phyloP scores from a whole-genome alignment of 2,888 invertebrate species.

The Hirtodrosophila confusa region DNA sequence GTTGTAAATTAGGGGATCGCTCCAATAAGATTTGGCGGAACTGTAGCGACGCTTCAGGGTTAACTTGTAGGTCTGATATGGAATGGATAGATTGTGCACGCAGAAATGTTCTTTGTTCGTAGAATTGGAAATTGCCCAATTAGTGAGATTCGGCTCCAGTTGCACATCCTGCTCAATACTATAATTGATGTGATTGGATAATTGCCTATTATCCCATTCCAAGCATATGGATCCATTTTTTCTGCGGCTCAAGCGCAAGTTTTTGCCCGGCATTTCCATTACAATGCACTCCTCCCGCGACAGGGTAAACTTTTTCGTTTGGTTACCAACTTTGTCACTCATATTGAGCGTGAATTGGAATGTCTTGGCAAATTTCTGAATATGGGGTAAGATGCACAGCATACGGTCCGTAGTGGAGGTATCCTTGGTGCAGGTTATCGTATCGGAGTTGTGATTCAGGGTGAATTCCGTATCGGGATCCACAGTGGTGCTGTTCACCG shows the following conservation, averaged over 20 bases:
- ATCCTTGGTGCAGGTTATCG: no score
- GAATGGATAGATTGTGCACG: conserved; percentile 43
- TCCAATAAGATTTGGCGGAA: conserved; percentile 86
- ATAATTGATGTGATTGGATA: accelerated
- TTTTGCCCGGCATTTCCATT: background rate
- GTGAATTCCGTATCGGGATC: no score
- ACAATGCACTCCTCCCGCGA: background rate
- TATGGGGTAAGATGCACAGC: no score
- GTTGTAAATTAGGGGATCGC: conserved; percentile 86
- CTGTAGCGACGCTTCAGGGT: conserved; percentile 86
- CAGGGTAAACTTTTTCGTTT: accelerated
- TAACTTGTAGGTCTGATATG: conserved; percentile 87
- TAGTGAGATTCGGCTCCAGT: no score
- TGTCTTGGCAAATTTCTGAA: no score
- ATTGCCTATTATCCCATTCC: background rate
- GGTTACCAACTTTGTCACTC: background rate
- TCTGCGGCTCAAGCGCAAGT: accelerated
- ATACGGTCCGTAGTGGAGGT: no score
- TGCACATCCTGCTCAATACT: conserved; percentile 52
- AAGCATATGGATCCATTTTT: conserved; percentile 25
- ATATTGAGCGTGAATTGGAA: background rate
- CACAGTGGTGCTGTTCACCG: no score
- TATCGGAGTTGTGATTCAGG: no score
- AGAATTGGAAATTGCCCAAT: no score
- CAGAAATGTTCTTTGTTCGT: no score